These are phyloP conservation scores for Akabosia matsudoensis DNA, from an alignment of 1,140 invertebrate genomes.

Conservation along the genomic window DNA sequence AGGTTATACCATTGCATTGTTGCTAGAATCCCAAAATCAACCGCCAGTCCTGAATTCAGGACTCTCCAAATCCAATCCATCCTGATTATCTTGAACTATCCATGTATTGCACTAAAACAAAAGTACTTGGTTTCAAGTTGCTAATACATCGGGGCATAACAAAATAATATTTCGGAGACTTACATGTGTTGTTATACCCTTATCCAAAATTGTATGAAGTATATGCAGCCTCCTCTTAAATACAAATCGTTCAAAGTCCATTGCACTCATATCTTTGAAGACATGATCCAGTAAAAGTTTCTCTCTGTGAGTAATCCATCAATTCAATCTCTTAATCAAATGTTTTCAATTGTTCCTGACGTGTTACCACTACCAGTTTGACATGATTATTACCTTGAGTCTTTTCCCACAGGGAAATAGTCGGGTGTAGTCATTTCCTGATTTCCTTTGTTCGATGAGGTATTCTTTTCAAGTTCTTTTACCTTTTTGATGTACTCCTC, in stretches of 20 bases:
- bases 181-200: background rate
- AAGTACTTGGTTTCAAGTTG: background rate
- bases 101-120: background rate
- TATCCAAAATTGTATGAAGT: background rate
- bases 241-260: constrained; percentile 41
- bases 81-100: constrained; percentile 12
- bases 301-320: constrained; percentile 27
- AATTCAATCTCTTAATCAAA: too few relatives aligned
- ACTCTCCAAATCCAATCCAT: background rate
- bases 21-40: too few relatives aligned
- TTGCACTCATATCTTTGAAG: constrained; percentile 33
- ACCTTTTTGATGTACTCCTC: background rate
- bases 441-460: background rate
- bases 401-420: constrained; percentile 29
- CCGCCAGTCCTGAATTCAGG: background rate
- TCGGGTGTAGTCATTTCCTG: constrained; percentile 36
- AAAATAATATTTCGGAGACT: background rate
- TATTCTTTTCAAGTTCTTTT: background rate
- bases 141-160: background rate
- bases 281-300: constrained; percentile 7
- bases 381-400: constrained; percentile 30
- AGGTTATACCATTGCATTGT: too few relatives aligned
- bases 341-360: too few relatives aligned
- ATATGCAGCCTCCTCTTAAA: constrained; percentile 27
- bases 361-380: too few relatives aligned